Evolutionary conservation across 2,113 vertebrate species (phyloP).

Genomic region (Embiotoca jacksoni): DNA sequence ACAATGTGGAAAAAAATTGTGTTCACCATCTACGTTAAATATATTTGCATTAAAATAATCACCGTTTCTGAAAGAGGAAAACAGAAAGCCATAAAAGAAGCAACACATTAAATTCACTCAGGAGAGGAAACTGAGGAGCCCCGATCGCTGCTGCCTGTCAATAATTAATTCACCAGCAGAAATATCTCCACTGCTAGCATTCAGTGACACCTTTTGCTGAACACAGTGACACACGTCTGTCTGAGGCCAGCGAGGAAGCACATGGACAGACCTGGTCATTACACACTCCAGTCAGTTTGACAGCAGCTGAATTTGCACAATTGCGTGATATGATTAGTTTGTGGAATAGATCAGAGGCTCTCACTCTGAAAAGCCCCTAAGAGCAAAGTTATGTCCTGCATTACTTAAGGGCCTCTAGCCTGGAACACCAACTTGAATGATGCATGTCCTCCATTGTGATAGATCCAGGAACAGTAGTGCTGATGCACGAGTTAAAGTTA

Average conservation of each 20-base stretch:
- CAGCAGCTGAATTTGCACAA: slow-evolving; percentile 33
- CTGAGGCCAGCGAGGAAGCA: neutral
- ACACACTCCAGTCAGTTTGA: slow-evolving; percentile 25
- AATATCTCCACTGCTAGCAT: slow-evolving; percentile 14
- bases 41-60: neutral
- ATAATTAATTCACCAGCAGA: slow-evolving; percentile 6
- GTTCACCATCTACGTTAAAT: no score
- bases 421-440: slow-evolving; percentile 61
- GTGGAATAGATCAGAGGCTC: slow-evolving; percentile 40
- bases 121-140: neutral
- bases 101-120: slow-evolving; percentile 5
- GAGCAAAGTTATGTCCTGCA: slow-evolving; percentile 72
- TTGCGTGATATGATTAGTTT: slow-evolving; percentile 48
- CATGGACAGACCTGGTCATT: slow-evolving; percentile 28
- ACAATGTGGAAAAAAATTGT: no score
- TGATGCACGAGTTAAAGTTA: slow-evolving; percentile 11
- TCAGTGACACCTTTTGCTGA: slow-evolving; percentile 6
- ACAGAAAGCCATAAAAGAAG: slow-evolving; percentile 2
- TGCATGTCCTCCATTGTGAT: slow-evolving; percentile 42
- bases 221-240: slow-evolving; percentile 19
- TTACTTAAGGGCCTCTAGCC: slow-evolving; percentile 33
- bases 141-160: slow-evolving; percentile 20
- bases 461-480: slow-evolving; percentile 44
- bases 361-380: slow-evolving; percentile 49
- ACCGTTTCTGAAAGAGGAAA: neutral